These are phyloP conservation scores for Rhabdomys pumilio DNA, from an alignment of 2,797 vertebrate species.

Conservation along the genomic window DNA sequence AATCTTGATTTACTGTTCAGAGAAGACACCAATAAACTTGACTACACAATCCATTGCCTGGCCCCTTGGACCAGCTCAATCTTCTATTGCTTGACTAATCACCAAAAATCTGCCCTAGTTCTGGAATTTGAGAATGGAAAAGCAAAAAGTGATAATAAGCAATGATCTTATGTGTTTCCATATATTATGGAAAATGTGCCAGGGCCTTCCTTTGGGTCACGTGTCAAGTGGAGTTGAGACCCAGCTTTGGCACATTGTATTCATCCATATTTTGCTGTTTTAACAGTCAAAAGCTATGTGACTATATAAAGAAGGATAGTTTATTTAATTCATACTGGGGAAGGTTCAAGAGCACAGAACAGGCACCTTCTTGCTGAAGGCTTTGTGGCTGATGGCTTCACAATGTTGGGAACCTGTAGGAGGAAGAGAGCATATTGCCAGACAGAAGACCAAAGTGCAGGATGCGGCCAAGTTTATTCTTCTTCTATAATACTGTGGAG, in stretches of 20 bases:
- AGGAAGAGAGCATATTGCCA: background rate
- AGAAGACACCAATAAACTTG: background rate
- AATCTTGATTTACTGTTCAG: constrained; percentile 12
- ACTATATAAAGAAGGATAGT: background rate
- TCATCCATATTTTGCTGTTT: background rate
- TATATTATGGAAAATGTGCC: background rate
- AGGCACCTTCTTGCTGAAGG: background rate
- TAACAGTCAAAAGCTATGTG: background rate
- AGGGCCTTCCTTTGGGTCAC: background rate
- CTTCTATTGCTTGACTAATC: background rate
- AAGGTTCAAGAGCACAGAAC: background rate
- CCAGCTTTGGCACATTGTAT: background rate
- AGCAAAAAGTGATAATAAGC: background rate
- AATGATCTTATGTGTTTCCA: background rate
- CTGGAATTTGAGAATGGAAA: background rate
- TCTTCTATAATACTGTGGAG: background rate
- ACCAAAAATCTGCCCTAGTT: background rate
- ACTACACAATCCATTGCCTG: background rate
- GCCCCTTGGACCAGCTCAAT: accelerated
- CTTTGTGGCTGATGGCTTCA: background rate
- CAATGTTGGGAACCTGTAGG: background rate
- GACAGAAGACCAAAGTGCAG: background rate
- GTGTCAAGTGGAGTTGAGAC: background rate
- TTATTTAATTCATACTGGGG: background rate
- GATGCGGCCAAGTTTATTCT: accelerated